These are phyloP conservation scores for Myiozetetes cayanensis DNA, from an alignment of 2,113 vertebrate genomes.

Conservation along the genomic window DNA sequence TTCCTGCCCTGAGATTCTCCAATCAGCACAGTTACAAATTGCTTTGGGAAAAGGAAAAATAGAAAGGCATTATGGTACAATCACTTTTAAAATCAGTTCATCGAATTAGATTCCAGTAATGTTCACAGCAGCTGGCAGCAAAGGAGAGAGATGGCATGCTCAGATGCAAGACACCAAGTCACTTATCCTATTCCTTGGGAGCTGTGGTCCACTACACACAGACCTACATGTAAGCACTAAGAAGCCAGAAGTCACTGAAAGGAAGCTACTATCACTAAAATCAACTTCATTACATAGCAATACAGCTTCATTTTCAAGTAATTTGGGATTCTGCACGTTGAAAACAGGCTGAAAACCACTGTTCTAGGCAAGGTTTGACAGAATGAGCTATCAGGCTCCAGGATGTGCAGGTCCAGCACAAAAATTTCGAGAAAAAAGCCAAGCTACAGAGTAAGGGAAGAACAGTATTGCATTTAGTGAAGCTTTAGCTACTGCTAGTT, in stretches of 20 bases:
- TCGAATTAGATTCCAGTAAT: background rate
- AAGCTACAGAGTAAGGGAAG: background rate
- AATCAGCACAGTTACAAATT: background rate
- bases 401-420: background rate
- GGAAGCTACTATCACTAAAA: background rate
- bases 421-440: background rate
- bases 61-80: conserved; percentile 5
- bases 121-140: background rate
- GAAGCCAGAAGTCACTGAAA: background rate
- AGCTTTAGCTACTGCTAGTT: background rate
- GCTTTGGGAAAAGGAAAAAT: background rate
- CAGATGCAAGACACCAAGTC: background rate
- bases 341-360: background rate
- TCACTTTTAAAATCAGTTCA: background rate
- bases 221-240: background rate
- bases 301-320: background rate
- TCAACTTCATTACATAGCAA: background rate
- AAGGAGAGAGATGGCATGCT: background rate
- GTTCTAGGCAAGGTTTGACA: background rate
- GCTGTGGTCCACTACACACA: background rate
- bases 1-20: conserved; percentile 23
- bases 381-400: background rate
- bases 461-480: background rate
- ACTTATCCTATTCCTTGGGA: background rate
- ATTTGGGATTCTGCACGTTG: background rate